Base-by-base conservation (phyloP, 1,140 invertebrate genomes). In the Lasaia peninsularis region DNA sequence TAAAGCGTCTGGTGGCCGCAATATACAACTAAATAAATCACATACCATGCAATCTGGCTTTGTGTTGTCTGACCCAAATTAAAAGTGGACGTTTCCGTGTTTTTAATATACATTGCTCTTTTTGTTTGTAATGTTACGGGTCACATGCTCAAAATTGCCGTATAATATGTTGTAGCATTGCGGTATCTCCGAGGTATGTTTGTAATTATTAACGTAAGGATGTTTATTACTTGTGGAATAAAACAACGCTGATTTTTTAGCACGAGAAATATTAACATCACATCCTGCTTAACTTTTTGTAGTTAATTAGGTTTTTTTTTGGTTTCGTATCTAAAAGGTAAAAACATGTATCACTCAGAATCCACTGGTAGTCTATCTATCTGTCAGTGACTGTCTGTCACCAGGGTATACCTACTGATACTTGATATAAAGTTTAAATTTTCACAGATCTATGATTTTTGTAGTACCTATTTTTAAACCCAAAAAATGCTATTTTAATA, bases 11-110 rank as follows among this genome's bases (percentile, higher is more conserved):
- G 16, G 57, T 57, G 62, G 62, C 51, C 51, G 49, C 58, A 54
- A 64, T 64, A 64, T 64, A 60, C 58, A 54, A 64, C 62, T 57
- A 57, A 64, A 64, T 64, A 64, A 64, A 64, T 64, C 62, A 64
- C 62, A 64, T 58, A 60, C 52, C 49, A 37, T 64, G 53, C 62
- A 64, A 64, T 64, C 62, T 64, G 62, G 35, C 53, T 55, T 64
- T 64, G 56, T 64, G 62, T 63, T 56, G 62, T 63, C 62, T 34
- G 53, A 44, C 37, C 37, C 18, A 44, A 44, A 44, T 44, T 44
- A 44, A 44, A 44, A 44, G 37, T 44, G 37, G 37, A 44, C 37
- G 37, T 44, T 44, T 44, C 37, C 37, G 37, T 44, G 37, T 44
- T 44, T 24, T 44, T 44, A 44, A 44, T 44, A 44, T 44, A 44